Base-by-base conservation (phyloP, 2,797 vertebrate genomes). In the Gallinago nigripennis region DNA sequence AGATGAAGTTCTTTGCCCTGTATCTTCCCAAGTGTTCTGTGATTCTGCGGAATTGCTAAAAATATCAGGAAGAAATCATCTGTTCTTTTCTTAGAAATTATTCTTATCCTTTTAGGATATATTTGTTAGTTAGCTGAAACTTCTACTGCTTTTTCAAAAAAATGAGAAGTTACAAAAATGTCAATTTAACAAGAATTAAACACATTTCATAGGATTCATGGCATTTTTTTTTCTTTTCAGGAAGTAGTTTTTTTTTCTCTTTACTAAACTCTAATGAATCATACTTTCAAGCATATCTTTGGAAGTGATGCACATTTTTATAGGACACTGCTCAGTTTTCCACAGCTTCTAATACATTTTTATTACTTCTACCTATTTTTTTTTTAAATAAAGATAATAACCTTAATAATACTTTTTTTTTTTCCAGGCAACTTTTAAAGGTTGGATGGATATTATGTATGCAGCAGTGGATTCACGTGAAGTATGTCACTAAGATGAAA, bases 361-460 rank as follows among this genome's bases (percentile, higher is more conserved):
- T 71, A 60, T 60, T 64, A 35, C 4, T 18, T 75, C 12, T 21
- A 51, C 7, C 6, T 53, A 11, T 28, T 8, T 51, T 81, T 35
- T 37, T 50, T 46, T 46, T 12, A 21, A 53, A 25, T 51, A 27
- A 4, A 61, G 25, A 35, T 10, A 63, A 56, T 61, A 78, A 90
- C 6, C 31, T 60, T 68, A 45, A 16, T 18, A 63, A 66, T 54
- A 12, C 10, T 4, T 71, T 64, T 92, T 18, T 53, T 23, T 18
- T 53, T 23, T 46, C 16, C 83, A 98, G 98, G 98, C 98, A 43
- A 98, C 97, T n/a, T 98, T 98, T 95, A 98, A 98, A 92, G 98
- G 98, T 31, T 98, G 98, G 98, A 95, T 95, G 92, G 95, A 97
- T 6, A 97, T 98, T 87, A 98, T 98, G 98, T 94, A 97, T 51